A percentile compares a stretch with the other conserved stretches of the same genome.
These are phyloP conservation scores for Coptotermes formosanus DNA, from an alignment of 1,140 invertebrate species.

Conservation along the genomic window DNA sequence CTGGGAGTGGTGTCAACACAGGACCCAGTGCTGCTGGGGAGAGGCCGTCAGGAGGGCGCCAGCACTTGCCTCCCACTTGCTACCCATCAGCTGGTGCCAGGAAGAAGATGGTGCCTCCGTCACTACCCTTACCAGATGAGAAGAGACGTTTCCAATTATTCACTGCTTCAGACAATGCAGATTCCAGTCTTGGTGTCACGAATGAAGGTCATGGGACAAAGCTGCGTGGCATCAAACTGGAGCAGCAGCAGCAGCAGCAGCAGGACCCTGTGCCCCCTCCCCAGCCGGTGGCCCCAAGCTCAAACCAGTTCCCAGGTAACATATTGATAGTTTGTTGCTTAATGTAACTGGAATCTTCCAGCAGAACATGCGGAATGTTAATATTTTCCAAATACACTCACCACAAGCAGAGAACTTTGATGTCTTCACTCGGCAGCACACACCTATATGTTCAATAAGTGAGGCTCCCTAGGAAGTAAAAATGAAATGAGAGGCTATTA, in stretches of 20 bases:
- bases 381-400: not conserved
- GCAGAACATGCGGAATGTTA: not conserved
- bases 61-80: not conserved
- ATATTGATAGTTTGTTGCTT: not conserved
- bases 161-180: not conserved
- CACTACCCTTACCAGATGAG: not conserved
- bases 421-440: too few species aligned
- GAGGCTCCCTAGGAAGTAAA: too few species aligned
- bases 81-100: conserved; percentile 14
- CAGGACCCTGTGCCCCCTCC: not conserved
- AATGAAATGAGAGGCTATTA: too few species aligned
- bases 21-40: not conserved
- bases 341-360: not conserved
- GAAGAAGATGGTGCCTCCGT: conserved; percentile 19
- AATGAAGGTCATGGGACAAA: not conserved
- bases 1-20: not conserved
- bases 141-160: conserved; percentile 8
- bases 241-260: not conserved
- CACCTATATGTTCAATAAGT: too few species aligned
- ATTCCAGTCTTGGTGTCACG: not conserved
- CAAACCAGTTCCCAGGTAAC: conserved; percentile 16
- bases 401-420: too few species aligned
- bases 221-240: not conserved
- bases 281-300: not conserved
- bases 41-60: not conserved